A percentile compares a stretch with the other conserved stretches of the same genome.
phyloP scores from a whole-genome alignment of 2,113 vertebrate species.

The Albula glossodonta region DNA sequence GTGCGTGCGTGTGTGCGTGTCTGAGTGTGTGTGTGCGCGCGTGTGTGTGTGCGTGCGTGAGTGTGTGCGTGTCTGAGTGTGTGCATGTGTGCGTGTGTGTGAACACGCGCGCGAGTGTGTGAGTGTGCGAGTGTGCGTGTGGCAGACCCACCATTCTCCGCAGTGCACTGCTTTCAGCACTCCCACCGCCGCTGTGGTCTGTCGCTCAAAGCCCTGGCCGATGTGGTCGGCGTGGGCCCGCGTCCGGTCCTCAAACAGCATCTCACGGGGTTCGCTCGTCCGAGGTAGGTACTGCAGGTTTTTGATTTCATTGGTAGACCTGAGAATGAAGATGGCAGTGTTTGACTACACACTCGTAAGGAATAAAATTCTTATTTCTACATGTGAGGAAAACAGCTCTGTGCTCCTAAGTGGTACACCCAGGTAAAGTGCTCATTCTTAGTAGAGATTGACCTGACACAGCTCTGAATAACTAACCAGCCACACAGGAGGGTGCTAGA shows the following conservation, averaged over 20 bases:
- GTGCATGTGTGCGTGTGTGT: neutral
- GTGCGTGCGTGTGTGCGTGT: neutral
- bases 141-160: conserved; percentile 78
- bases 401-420: too few species aligned
- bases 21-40: neutral
- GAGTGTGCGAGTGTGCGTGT: neutral
- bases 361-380: neutral
- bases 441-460: neutral
- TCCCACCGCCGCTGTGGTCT: conserved; percentile 94
- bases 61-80: neutral
- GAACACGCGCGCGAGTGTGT: too few species aligned
- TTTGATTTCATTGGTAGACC: conserved; percentile 99
- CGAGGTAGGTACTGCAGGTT: conserved; percentile 98
- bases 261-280: conserved; percentile 92
- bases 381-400: too few species aligned
- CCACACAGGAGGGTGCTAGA: neutral
- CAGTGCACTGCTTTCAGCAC: conserved; percentile 91
- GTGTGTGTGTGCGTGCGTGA: neutral
- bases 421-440: neutral
- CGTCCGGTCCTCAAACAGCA: conserved; percentile 95
- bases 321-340: conserved; percentile 47
- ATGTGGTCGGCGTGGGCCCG: conserved; percentile 96
- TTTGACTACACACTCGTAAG: neutral
- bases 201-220: conserved; percentile 93
- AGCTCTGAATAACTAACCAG: neutral